Base-by-base conservation (phyloP, 2,888 invertebrate species). In the Eupithecia inturbata region DNA sequence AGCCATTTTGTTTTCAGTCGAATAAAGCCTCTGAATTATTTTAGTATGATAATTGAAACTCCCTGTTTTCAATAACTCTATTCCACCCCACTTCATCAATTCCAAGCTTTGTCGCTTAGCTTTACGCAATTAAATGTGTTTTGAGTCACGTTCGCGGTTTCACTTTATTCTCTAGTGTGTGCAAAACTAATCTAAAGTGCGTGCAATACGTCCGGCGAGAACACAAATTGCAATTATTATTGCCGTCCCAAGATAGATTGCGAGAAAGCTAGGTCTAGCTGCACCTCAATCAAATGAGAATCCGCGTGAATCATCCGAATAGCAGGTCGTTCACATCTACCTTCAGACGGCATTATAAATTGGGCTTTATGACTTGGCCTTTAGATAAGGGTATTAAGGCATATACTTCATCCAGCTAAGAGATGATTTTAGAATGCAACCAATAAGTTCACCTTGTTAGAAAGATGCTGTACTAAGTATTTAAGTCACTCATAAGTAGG, bases 291-390 rank as follows among this genome's bases (percentile, higher is more conserved):
- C 68, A 67, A 71, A 60, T 73, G 67, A 41, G 49, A 70, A 39
- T 62, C 73, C 63, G 71, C 71, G 71, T 76, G 76, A 76, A 70
- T 76, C 73, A 74, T 49, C 57, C 12, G 10, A 36, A 19, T 68
- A 67, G 26, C 49, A 62, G 76, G 76, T 76, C 73, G 60, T 76
- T 76, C 71, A 73, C 76, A 71, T 64, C 70, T 33, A 36, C 66
- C 19, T 71, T 72, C 66, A 68, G 63, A 72, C 62, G 57, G 49
- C 31, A 22, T 14, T 31, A 31, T 62, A 31, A 62, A 62, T 62
- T 31, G 31, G 19, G 28, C 31, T 62, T 31, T 28, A 62, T 31
- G 62, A 62, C 62, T 28, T 7, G 31, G 62, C 16, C 62, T 31
- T 60, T 16, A 26, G 62, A 53, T 53, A 53, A 53, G n/a, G 26